These are phyloP conservation scores for Norana najaformis DNA, from an alignment of 2,888 invertebrate genomes.

Conservation along the genomic window DNA sequence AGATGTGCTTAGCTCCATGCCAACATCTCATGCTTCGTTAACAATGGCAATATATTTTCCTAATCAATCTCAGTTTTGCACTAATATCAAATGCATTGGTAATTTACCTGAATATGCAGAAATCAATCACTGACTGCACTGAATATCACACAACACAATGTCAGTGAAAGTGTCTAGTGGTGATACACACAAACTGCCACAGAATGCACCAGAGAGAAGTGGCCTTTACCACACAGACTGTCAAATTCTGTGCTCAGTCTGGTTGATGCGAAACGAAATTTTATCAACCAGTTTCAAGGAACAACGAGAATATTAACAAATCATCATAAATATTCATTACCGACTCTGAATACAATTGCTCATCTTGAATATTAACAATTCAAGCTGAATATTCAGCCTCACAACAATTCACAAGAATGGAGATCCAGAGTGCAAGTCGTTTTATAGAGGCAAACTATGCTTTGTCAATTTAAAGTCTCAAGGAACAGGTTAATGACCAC, in stretches of 20 bases:
- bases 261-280: background rate
- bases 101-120: background rate
- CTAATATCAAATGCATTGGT: slow-evolving; percentile 5
- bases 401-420: slow-evolving; percentile 13
- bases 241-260: background rate
- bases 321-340: slow-evolving; percentile 13
- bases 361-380: background rate
- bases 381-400: background rate
- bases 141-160: background rate
- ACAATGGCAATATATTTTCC: slow-evolving; percentile 13
- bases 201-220: background rate
- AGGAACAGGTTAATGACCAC: background rate
- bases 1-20: background rate
- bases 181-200: background rate
- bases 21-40: background rate
- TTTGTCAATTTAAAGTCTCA: background rate
- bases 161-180: background rate
- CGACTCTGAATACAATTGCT: background rate
- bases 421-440: background rate
- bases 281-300: slow-evolving; percentile 2
- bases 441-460: background rate
- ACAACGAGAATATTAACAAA: background rate
- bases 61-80: slow-evolving; percentile 1
- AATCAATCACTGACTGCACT: slow-evolving; percentile 1
- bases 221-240: background rate